Evolutionary conservation across 2,113 vertebrate genomes (phyloP).

Genomic region (Alethe castanea): DNA sequence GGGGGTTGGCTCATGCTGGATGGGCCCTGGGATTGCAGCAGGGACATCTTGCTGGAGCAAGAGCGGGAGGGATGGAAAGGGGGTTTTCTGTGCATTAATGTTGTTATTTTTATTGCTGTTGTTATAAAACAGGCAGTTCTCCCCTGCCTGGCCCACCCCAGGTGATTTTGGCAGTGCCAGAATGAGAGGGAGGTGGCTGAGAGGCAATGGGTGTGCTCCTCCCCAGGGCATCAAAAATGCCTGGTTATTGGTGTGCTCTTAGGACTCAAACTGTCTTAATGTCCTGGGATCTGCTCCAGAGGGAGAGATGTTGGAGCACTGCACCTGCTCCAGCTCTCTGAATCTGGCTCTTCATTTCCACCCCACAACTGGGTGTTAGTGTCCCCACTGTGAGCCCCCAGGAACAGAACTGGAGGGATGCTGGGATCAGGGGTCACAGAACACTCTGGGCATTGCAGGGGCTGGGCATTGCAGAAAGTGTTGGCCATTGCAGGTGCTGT

Average conservation of each 20-base stretch:
- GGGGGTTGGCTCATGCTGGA: neutral
- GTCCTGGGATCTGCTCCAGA: neutral
- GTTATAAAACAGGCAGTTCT: rapidly evolving
- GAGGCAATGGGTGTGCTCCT: rapidly evolving
- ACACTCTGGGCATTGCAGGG: rapidly evolving
- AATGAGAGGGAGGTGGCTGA: neutral
- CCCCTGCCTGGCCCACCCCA: neutral
- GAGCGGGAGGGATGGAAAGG: rapidly evolving
- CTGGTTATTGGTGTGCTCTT: rapidly evolving
- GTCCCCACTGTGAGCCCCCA: rapidly evolving
- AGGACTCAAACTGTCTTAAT: rapidly evolving
- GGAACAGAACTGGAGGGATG: rapidly evolving
- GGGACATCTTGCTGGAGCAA: rapidly evolving
- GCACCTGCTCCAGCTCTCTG: rapidly evolving
- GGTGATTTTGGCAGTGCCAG: rapidly evolving
- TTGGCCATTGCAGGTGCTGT: neutral
- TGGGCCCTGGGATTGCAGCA: neutral
- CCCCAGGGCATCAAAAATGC: rapidly evolving
- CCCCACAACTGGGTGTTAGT: rapidly evolving
- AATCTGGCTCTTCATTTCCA: neutral
- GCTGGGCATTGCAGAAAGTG: rapidly evolving
- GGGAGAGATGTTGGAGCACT: neutral
- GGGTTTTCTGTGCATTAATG: rapidly evolving
- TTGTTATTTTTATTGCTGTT: rapidly evolving
- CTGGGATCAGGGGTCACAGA: neutral